These are phyloP conservation scores for Fregata magnificens DNA, from an alignment of 2,113 vertebrate genomes.

Conservation along the genomic window DNA sequence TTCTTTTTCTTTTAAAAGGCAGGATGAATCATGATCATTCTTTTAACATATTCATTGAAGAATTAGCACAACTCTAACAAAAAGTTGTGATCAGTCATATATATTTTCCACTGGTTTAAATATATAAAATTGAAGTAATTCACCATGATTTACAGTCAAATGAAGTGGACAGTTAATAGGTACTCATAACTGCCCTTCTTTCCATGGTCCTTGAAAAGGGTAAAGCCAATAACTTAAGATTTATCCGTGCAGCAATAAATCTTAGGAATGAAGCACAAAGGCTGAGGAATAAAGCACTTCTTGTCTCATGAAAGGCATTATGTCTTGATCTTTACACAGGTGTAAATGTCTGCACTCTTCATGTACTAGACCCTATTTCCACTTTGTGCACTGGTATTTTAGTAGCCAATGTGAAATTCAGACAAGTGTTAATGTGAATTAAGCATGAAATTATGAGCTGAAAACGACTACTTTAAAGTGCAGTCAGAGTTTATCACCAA, in stretches of 20 bases:
- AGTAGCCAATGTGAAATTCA: not conserved
- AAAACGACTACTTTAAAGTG: not conserved
- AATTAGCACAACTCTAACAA: not conserved
- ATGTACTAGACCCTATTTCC: not conserved
- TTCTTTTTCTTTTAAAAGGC: not conserved
- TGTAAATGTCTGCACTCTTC: not conserved
- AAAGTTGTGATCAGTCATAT: not conserved
- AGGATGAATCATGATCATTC: not conserved
- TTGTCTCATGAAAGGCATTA: not conserved
- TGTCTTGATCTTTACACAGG: not conserved
- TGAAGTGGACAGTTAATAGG: not conserved
- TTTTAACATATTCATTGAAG: not conserved
- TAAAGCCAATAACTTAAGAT: not conserved
- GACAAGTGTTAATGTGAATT: not conserved
- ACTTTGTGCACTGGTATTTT: not conserved
- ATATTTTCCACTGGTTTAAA: not conserved
- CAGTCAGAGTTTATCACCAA: not conserved
- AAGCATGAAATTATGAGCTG: not conserved
- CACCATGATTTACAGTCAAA: not conserved
- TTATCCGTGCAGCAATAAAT: not conserved
- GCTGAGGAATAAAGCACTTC: not conserved
- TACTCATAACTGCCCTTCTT: not conserved
- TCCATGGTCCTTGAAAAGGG: constrained; percentile 7
- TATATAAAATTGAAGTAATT: not conserved
- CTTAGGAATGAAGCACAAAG: not conserved